Conservation (phyloP, 1,140 invertebrate genomes). For the Ostrea denselamellosa region DNA sequence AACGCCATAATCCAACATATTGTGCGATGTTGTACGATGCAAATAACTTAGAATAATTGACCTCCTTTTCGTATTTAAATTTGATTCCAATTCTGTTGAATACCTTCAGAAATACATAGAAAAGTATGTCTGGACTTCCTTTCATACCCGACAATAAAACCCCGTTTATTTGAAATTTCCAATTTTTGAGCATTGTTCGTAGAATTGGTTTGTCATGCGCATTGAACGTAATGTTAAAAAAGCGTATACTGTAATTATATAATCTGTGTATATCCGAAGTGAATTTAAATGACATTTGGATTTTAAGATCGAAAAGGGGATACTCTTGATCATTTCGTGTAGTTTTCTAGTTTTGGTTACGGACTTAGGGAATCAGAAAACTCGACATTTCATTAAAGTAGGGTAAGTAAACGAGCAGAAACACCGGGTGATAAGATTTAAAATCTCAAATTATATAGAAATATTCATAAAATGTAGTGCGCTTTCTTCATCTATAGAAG, state of each 20-base stretch:
- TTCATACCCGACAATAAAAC: not conserved
- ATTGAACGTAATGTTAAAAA: not conserved
- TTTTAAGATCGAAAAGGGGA: not conserved
- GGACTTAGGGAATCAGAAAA: not conserved
- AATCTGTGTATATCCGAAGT: not conserved
- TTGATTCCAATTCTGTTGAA: no score
- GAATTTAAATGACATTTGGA: not conserved
- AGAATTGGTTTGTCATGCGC: not conserved
- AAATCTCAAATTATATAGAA: no score
- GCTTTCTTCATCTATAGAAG: no score
- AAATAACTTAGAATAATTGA: no score
- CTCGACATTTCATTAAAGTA: slow-evolving; percentile 1
- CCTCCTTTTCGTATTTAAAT: no score
- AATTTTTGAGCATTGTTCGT: not conserved
- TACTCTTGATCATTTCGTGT: not conserved
- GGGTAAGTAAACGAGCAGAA: no score
- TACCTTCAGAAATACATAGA: not conserved
- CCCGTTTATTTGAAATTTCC: not conserved
- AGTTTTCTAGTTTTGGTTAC: not conserved
- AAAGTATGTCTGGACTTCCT: not conserved
- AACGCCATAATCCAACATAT: no score
- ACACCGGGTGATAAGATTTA: no score
- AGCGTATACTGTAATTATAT: not conserved
- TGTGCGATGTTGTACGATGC: no score
- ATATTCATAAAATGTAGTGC: no score